phyloP scores from a whole-genome alignment of 2,113 vertebrate genomes.

The Chunga burmeisteri region DNA sequence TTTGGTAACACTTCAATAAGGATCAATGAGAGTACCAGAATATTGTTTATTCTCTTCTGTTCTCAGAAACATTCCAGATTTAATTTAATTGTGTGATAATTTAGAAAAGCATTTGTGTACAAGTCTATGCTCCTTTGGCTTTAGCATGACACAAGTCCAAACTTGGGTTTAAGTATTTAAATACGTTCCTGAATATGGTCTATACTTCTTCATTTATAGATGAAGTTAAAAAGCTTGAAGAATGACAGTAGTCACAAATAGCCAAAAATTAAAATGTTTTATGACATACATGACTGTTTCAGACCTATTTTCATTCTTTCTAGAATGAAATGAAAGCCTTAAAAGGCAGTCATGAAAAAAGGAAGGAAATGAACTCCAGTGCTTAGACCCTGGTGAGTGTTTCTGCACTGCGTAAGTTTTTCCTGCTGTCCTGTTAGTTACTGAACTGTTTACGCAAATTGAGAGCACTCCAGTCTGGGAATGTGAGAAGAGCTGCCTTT shows the following conservation, averaged over 20 bases:
- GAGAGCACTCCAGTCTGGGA: not conserved
- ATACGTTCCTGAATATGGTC: not conserved
- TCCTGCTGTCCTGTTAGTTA: constrained; percentile 41
- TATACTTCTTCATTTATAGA: not conserved
- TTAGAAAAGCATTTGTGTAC: not conserved
- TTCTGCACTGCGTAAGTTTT: not conserved
- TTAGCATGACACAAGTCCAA: rapidly evolving
- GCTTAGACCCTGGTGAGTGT: not conserved
- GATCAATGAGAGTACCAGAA: not conserved
- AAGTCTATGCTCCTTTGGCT: not conserved
- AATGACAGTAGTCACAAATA: not conserved
- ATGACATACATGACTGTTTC: not conserved
- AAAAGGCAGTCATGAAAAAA: not conserved
- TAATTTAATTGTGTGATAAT: not conserved
- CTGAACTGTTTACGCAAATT: constrained; percentile 37
- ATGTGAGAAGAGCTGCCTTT: constrained; percentile 3
- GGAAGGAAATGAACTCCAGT: not conserved
- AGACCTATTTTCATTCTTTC: not conserved
- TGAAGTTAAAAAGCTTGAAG: not conserved
- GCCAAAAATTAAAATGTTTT: not conserved
- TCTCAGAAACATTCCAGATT: not conserved
- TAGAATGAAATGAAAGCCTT: not conserved
- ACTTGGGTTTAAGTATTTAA: not conserved
- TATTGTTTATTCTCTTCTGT: not conserved
- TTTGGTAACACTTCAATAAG: not conserved